phyloP scores from a whole-genome alignment of 2,797 vertebrate genomes.

The Crax fasciolata region DNA sequence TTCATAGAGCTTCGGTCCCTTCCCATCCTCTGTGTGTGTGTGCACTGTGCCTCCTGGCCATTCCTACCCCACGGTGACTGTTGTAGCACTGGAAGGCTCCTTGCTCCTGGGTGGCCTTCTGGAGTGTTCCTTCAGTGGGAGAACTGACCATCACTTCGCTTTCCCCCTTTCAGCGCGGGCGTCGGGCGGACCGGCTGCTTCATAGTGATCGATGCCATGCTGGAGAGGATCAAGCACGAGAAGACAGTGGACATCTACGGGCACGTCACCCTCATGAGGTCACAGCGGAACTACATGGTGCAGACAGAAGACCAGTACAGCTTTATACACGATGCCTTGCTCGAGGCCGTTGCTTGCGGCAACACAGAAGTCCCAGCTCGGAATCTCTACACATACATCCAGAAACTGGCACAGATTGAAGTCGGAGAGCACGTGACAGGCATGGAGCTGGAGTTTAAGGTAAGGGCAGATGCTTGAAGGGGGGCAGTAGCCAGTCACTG shows the following conservation, averaged over 20 bases:
- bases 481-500: background rate
- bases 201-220: conserved; percentile 98
- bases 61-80: background rate
- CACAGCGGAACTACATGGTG: conserved; percentile 98
- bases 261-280: conserved; percentile 97
- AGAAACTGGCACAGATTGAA: conserved; percentile 96
- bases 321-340: conserved; percentile 97
- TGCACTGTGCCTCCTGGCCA: background rate
- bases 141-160: rapidly evolving
- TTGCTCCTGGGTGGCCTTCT: rapidly evolving
- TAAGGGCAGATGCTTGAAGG: background rate
- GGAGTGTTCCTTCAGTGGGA: background rate
- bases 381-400: conserved; percentile 96
- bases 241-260: conserved; percentile 98
- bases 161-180: conserved; percentile 85
- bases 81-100: background rate
- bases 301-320: conserved; percentile 99
- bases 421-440: conserved; percentile 94
- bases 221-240: conserved; percentile 96
- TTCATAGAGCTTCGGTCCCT: too few species aligned
- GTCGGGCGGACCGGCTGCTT: conserved; percentile 97
- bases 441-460: conserved; percentile 99
- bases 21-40: background rate
- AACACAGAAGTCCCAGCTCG: conserved; percentile 96
- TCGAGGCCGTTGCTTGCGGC: conserved; percentile 96